Conservation (phyloP, 2,113 vertebrate genomes). For the Heterocephalus glaber region DNA sequence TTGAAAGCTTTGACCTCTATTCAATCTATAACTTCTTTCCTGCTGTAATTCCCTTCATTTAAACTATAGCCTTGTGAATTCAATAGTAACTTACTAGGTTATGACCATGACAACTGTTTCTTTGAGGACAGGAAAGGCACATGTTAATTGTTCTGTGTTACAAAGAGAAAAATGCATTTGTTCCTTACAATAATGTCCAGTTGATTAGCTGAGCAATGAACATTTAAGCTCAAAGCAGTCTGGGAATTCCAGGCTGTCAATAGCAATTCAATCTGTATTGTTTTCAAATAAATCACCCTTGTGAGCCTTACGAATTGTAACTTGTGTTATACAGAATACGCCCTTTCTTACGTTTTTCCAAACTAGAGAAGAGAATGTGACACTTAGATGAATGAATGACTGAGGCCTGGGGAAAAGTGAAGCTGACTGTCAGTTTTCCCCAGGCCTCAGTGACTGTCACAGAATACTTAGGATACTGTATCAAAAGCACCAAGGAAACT, state of each 20-base stretch:
- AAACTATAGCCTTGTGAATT: slow-evolving; percentile 59
- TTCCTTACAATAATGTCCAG: slow-evolving; percentile 41
- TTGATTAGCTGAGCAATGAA: slow-evolving; percentile 59
- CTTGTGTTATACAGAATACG: slow-evolving; percentile 57
- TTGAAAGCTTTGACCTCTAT: slow-evolving; percentile 7
- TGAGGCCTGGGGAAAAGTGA: neutral
- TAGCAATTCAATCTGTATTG: slow-evolving; percentile 57
- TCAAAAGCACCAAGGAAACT: slow-evolving; percentile 18
- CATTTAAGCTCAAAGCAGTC: slow-evolving; percentile 39
- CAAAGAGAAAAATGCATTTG: slow-evolving; percentile 61
- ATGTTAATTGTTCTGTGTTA: slow-evolving; percentile 53
- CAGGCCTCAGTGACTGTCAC: neutral
- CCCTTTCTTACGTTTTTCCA: slow-evolving; percentile 69
- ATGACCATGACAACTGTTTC: slow-evolving; percentile 42
- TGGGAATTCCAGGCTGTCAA: slow-evolving; percentile 32
- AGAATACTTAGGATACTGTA: slow-evolving; percentile 38
- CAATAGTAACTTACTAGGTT: slow-evolving; percentile 51
- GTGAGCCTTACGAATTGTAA: slow-evolving; percentile 40
- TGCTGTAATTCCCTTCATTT: slow-evolving; percentile 32
- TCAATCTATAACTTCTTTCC: slow-evolving; percentile 50
- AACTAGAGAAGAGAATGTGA: slow-evolving; percentile 50
- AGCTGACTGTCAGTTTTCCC: neutral
- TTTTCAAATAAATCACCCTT: slow-evolving; percentile 63
- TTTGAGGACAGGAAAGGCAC: slow-evolving; percentile 59
- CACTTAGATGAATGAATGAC: neutral